phyloP scores from a whole-genome alignment of 2,113 vertebrate genomes.

The Tricholaema leucomelas region DNA sequence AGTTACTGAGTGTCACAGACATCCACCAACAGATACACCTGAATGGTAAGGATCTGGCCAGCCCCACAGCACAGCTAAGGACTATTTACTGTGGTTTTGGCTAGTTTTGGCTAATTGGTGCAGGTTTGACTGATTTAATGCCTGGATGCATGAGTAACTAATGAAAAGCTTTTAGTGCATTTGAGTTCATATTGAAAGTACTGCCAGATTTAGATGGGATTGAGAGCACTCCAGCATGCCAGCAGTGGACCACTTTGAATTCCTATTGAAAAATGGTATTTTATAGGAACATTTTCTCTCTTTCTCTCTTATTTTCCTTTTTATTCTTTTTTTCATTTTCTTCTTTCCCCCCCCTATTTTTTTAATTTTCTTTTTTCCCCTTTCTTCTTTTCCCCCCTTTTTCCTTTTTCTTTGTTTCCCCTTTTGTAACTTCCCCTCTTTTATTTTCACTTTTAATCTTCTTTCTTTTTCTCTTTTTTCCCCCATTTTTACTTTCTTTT shows the following conservation, averaged over 20 bases:
- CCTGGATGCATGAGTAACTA: background rate
- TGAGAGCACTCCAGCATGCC: background rate
- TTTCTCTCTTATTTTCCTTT: no score
- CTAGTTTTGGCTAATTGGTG: background rate
- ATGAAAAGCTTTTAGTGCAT: background rate
- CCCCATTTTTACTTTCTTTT: no score
- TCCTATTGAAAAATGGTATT: background rate
- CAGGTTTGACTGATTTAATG: background rate
- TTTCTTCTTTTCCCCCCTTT: no score
- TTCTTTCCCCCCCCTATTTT: no score
- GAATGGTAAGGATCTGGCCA: constrained; percentile 77
- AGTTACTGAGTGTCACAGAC: constrained; percentile 87
- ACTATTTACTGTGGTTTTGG: background rate
- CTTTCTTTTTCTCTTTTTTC: no score
- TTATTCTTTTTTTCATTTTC: no score
- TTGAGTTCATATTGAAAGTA: background rate
- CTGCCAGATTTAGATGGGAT: background rate
- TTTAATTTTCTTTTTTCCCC: no score
- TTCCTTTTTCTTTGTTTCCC: no score
- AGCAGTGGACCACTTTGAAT: background rate
- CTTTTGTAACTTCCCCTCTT: no score
- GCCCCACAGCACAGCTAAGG: background rate
- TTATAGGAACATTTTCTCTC: no score
- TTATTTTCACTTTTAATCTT: no score
- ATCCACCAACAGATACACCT: constrained; percentile 88